Conservation (phyloP, 2,797 vertebrate species). For the Brachymystax lenok region DNA sequence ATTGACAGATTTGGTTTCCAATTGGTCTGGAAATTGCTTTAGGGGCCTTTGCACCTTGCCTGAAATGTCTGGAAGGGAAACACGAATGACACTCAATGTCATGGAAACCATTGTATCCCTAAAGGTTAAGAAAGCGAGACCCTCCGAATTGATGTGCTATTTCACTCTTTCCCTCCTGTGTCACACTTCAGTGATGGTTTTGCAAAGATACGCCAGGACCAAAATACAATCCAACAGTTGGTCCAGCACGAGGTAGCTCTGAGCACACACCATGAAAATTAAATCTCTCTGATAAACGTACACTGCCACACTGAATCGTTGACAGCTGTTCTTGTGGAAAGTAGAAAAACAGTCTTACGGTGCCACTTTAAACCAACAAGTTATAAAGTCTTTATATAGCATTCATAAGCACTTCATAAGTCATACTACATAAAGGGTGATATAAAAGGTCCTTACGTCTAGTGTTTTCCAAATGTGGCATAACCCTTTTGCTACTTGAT, state of each 20-base stretch:
- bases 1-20: not conserved
- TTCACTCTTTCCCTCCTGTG: not conserved
- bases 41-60: not conserved
- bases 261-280: not conserved
- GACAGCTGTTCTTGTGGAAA: not conserved
- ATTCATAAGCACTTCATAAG: too few relatives aligned
- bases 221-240: not conserved
- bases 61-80: not conserved
- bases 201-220: not conserved
- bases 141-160: not conserved
- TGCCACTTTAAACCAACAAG: too few relatives aligned
- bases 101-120: not conserved
- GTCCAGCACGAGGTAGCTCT: not conserved
- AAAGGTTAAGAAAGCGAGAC: not conserved
- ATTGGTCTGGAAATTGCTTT: not conserved
- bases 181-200: not conserved
- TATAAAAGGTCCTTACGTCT: too few relatives aligned
- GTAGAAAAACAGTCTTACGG: not conserved
- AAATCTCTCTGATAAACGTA: not conserved
- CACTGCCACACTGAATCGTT: not conserved
- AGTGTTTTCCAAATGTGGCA: too few relatives aligned
- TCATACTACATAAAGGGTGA: too few relatives aligned
- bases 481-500: not conserved
- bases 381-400: too few relatives aligned
- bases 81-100: not conserved